Percentiles rank a stretch among this genome's conserved stretches.
phyloP scores from a whole-genome alignment of 1,140 invertebrate species.

The Pseudomyrmex cubaensis region DNA sequence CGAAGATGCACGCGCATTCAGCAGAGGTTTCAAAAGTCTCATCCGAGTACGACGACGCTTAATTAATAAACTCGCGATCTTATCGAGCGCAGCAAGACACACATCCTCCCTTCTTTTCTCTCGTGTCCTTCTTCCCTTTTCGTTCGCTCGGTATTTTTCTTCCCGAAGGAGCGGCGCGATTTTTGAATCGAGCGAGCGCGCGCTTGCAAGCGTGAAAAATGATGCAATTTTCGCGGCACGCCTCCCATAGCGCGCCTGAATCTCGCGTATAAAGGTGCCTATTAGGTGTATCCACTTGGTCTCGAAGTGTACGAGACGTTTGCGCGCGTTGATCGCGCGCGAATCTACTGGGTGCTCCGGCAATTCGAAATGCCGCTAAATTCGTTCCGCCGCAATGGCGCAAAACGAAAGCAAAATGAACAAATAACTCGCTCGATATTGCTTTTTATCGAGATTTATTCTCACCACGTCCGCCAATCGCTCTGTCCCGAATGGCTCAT shows the following conservation, averaged over 20 bases:
- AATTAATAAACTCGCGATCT: constrained; percentile 76
- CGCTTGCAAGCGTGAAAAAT: constrained; percentile 71
- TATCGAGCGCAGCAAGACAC: constrained; percentile 73
- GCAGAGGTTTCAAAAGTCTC: constrained; percentile 59
- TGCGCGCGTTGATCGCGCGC: constrained; percentile 41
- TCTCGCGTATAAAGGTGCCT: constrained; percentile 72
- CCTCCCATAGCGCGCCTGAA: constrained; percentile 71
- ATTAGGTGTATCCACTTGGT: constrained; percentile 66
- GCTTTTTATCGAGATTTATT: constrained; percentile 51
- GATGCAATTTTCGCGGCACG: constrained; percentile 75
- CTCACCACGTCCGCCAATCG: constrained; percentile 24
- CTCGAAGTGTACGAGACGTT: constrained; percentile 44
- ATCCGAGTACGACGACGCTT: constrained; percentile 55
- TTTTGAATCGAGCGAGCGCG: constrained; percentile 66
- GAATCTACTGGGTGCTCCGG: constrained; percentile 61
- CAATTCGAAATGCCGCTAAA: constrained; percentile 48
- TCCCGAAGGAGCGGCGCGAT: constrained; percentile 60
- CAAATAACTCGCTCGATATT: constrained; percentile 30
- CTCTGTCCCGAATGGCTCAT: constrained; percentile 16
- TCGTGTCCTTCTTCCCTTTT: constrained; percentile 4
- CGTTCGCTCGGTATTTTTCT: constrained; percentile 12
- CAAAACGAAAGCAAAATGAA: constrained; percentile 25
- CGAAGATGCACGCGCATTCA: neutral
- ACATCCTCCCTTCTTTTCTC: constrained; percentile 43
- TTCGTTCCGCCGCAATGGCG: constrained; percentile 36